Conservation (phyloP, 1,140 invertebrate species). For the Panulirus ornatus region DNA sequence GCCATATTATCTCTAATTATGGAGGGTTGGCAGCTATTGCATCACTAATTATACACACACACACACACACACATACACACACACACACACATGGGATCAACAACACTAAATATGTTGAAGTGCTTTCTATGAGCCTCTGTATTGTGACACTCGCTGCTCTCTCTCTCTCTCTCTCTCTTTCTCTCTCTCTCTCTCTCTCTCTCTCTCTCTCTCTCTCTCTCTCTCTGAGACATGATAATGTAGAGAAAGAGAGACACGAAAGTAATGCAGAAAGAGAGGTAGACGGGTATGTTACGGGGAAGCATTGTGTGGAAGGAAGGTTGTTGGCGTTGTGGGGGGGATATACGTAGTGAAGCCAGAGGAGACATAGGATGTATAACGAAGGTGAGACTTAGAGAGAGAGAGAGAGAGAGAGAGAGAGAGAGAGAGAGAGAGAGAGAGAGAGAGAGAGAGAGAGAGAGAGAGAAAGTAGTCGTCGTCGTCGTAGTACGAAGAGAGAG, state of each 20-base stretch:
- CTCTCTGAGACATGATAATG: background rate
- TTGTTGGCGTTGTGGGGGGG: too few species aligned
- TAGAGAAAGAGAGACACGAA: background rate
- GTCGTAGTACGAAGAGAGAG: too few species aligned
- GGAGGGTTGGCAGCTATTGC: background rate
- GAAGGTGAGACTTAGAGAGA: too few species aligned
- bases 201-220: conserved; percentile 24
- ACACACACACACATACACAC: background rate
- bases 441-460: conserved; percentile 18
- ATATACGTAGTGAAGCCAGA: too few species aligned
- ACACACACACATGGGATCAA: background rate
- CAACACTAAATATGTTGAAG: background rate
- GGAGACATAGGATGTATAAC: too few species aligned
- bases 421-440: too few species aligned
- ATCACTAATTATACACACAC: too few species aligned
- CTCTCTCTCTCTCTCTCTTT: conserved; percentile 19
- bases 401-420: too few species aligned
- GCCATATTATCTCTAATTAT: background rate
- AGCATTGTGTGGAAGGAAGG: too few species aligned
- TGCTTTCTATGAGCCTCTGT: background rate
- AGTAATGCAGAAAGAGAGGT: background rate
- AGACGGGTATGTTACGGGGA: background rate
- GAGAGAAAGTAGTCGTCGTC: too few species aligned
- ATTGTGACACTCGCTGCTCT: background rate
- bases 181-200: conserved; percentile 28